Evolutionary conservation across 2,888 invertebrate species (phyloP).

Genomic region (Calameuta filiformis): DNA sequence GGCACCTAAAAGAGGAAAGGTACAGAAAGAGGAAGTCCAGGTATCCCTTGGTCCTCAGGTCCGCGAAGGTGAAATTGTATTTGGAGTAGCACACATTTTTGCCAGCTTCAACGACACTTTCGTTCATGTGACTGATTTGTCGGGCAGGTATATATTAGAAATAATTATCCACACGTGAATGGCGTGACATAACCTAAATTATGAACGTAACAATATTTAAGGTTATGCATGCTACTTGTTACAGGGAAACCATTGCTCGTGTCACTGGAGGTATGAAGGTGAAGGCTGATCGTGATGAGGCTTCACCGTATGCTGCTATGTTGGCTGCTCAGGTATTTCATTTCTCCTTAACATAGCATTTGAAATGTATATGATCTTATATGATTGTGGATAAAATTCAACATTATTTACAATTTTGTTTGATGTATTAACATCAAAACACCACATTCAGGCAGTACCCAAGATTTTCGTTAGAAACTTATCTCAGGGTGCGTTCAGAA

Average conservation of each 20-base stretch:
- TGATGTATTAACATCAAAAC: neutral
- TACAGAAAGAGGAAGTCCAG: conserved; percentile 96
- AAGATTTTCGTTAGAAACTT: conserved; percentile 27
- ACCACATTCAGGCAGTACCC: conserved; percentile 56
- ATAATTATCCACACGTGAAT: neutral
- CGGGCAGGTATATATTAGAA: conserved; percentile 76
- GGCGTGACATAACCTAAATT: conserved; percentile 14
- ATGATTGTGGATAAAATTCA: neutral
- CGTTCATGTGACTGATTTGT: conserved; percentile 99
- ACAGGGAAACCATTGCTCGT: conserved; percentile 88
- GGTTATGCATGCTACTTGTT: conserved; percentile 23
- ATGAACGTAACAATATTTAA: conserved; percentile 1
- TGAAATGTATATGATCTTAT: neutral
- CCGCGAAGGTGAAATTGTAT: conserved; percentile 96
- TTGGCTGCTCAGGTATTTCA: conserved; percentile 93
- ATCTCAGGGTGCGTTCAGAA: conserved; percentile 51
- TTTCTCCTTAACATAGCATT: neutral
- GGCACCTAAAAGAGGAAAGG: conserved; percentile 98
- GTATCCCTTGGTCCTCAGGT: conserved; percentile 96
- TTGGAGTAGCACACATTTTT: conserved; percentile 99
- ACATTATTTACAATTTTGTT: neutral
- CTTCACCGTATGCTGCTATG: conserved; percentile 99
- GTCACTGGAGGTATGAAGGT: conserved; percentile 99
- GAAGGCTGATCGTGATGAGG: conserved; percentile 99
- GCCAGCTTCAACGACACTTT: conserved; percentile 99